These are phyloP conservation scores for Oncorhynchus nerka DNA, from an alignment of 2,113 vertebrate species.

Conservation along the genomic window DNA sequence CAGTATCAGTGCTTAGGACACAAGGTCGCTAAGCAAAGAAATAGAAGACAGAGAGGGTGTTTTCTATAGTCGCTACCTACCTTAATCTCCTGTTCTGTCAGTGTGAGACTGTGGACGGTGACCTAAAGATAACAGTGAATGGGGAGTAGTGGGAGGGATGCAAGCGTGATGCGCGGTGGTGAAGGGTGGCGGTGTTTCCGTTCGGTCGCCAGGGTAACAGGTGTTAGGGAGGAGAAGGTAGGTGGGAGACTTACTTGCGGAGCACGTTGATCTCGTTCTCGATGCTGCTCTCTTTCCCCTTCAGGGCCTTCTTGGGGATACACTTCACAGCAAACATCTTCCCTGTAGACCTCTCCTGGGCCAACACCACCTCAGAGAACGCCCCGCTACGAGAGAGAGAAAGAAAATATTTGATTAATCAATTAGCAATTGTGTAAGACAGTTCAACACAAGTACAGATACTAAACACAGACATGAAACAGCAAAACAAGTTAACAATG, in stretches of 20 bases:
- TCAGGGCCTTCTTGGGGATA: constrained; percentile 96
- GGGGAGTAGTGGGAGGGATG: background rate
- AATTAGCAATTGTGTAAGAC: too few relatives aligned
- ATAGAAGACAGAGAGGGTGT: too few relatives aligned
- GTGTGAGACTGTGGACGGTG: constrained; percentile 46
- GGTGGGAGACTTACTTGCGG: constrained; percentile 80
- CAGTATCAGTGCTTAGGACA: background rate
- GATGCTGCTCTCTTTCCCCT: constrained; percentile 97
- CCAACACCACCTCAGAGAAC: constrained; percentile 94
- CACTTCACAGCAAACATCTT: constrained; percentile 95
- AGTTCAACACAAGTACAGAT: too few relatives aligned
- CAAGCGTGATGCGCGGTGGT: constrained; percentile 9
- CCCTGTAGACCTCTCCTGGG: constrained; percentile 85
- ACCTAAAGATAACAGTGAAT: constrained; percentile 26
- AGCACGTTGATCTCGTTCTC: constrained; percentile 96
- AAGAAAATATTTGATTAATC: background rate
- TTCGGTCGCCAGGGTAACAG: constrained; percentile 57
- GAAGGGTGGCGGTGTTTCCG: constrained; percentile 21
- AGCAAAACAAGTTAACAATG: too few relatives aligned
- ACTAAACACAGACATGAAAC: too few relatives aligned
- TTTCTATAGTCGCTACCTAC: background rate
- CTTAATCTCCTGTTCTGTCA: constrained; percentile 6
- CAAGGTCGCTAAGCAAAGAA: background rate
- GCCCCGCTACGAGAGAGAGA: constrained; percentile 77
- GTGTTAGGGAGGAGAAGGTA: background rate